These are phyloP conservation scores for Microtus pennsylvanicus DNA, from an alignment of 2,113 vertebrate genomes.

Conservation along the genomic window DNA sequence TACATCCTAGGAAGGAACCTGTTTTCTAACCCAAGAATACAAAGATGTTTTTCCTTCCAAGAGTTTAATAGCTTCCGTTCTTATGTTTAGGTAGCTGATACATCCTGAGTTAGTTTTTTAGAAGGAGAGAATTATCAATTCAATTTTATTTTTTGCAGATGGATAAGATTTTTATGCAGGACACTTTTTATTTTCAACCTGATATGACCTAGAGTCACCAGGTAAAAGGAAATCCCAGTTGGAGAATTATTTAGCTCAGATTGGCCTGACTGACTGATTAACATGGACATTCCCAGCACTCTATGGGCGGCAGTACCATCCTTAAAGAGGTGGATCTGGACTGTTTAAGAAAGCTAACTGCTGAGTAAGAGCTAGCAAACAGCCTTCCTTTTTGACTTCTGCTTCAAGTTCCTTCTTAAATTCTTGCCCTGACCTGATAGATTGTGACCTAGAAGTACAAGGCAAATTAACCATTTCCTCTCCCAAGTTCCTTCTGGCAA, in stretches of 20 bases:
- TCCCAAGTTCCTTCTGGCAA: not conserved
- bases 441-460: not conserved
- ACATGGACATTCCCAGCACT: not conserved
- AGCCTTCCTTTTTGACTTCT: not conserved
- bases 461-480: not conserved
- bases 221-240: not conserved
- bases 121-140: not conserved
- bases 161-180: not conserved
- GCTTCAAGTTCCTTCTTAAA: not conserved
- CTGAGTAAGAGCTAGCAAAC: not conserved
- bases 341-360: not conserved
- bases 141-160: not conserved
- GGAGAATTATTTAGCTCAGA: not conserved
- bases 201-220: not conserved
- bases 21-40: not conserved
- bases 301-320: not conserved
- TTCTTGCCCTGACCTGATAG: not conserved
- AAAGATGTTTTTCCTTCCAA: conserved; percentile 24
- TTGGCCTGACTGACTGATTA: not conserved
- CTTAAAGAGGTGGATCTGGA: not conserved
- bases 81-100: not conserved
- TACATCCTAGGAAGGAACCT: not conserved
- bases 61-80: not conserved
- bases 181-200: not conserved
- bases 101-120: conserved; percentile 17